Evolutionary conservation across 2,113 vertebrate species (phyloP).

Genomic region (Odontophorus gujanensis): DNA sequence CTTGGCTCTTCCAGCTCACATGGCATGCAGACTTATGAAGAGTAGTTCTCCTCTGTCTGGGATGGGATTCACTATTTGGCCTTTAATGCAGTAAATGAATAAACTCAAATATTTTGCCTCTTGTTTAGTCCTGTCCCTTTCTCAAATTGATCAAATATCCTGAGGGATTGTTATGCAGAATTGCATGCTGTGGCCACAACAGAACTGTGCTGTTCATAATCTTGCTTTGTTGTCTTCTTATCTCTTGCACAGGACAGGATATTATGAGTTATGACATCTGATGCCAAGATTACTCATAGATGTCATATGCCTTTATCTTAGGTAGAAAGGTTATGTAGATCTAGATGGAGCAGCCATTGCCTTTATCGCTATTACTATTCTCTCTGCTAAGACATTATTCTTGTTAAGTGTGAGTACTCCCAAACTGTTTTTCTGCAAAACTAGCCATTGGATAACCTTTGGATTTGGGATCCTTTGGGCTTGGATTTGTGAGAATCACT

Average conservation of each 20-base stretch:
- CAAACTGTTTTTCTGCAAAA: not conserved
- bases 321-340: not conserved
- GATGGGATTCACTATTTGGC: not conserved
- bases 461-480: not conserved
- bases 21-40: not conserved
- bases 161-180: not conserved
- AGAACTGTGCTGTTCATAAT: not conserved
- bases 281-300: not conserved
- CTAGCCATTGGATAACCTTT: not conserved
- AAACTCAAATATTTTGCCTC: not conserved
- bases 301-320: accelerated
- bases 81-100: not conserved
- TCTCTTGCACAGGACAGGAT: not conserved
- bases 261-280: not conserved
- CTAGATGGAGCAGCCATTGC: not conserved
- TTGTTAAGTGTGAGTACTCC: not conserved
- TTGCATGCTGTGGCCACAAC: not conserved
- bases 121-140: not conserved
- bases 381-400: not conserved
- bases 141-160: not conserved
- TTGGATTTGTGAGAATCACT: not conserved
- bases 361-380: not conserved
- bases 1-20: not conserved
- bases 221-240: not conserved
- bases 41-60: not conserved